A percentile compares a stretch with the other conserved stretches of the same genome.
phyloP scores from a whole-genome alignment of 2,888 invertebrate species.

The Aspidiotus destructor region DNA sequence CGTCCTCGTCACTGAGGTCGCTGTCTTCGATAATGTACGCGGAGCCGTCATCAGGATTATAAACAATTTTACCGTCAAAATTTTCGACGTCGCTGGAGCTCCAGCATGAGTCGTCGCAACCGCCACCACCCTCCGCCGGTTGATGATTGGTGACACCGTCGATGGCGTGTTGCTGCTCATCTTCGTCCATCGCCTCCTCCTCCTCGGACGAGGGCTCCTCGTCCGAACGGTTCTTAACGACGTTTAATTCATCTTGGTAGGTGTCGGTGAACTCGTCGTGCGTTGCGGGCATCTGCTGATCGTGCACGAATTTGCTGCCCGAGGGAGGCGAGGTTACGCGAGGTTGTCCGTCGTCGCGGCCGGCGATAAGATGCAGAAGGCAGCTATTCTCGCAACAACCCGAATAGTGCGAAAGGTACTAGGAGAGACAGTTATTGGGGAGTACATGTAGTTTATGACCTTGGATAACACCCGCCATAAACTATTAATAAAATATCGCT shows the following conservation, averaged over 20 bases:
- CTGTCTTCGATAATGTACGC: slow-evolving; percentile 93
- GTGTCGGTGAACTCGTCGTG: slow-evolving; percentile 29
- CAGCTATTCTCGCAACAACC: too few relatives aligned
- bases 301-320: slow-evolving; percentile 45
- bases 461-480: too few relatives aligned
- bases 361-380: slow-evolving; percentile 40
- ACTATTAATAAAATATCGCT: too few relatives aligned
- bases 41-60: slow-evolving; percentile 94
- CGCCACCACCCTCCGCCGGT: slow-evolving; percentile 39
- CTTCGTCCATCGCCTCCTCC: slow-evolving; percentile 10
- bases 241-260: slow-evolving; percentile 20
- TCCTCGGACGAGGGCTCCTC: slow-evolving; percentile 10
- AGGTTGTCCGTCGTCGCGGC: slow-evolving; percentile 39
- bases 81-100: slow-evolving; percentile 73
- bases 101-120: slow-evolving; percentile 31
- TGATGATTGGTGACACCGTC: slow-evolving; percentile 27
- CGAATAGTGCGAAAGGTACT: too few relatives aligned
- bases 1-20: slow-evolving; percentile 66
- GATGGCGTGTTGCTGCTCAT: slow-evolving; percentile 18
- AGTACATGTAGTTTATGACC: too few relatives aligned
- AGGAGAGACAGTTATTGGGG: too few relatives aligned
- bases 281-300: slow-evolving; percentile 43
- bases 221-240: slow-evolving; percentile 26
- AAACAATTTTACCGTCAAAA: slow-evolving; percentile 94
- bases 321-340: slow-evolving; percentile 40